Conservation (phyloP, 2,797 vertebrate species). For the Chaunax sp. region DNA sequence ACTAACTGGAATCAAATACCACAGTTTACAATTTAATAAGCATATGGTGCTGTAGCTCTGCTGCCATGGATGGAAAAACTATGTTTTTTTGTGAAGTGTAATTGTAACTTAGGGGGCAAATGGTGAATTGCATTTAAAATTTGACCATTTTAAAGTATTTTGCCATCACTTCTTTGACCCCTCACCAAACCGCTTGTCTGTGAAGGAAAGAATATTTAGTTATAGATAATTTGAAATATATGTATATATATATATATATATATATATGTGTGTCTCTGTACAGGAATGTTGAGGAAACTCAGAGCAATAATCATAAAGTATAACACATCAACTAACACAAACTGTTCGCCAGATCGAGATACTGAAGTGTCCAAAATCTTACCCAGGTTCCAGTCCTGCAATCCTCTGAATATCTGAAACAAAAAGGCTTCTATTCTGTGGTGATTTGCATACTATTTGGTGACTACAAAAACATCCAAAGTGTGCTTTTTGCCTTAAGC, state of each 20-base stretch:
- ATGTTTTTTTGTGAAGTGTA: no score
- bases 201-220: conserved; percentile 51
- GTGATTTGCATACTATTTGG: conserved; percentile 51
- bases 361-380: conserved; percentile 26
- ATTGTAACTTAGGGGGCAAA: background rate
- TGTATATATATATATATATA: conserved; percentile 1
- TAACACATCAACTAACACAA: conserved; percentile 20
- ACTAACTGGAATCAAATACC: background rate
- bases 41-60: no score
- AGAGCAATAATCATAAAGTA: conserved; percentile 22
- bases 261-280: conserved; percentile 15
- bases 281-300: conserved; percentile 21
- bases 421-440: conserved; percentile 43
- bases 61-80: no score
- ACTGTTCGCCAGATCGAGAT: background rate
- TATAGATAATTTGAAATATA: no score
- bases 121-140: conserved; percentile 18
- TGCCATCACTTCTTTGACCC: no score
- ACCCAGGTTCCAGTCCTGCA: conserved; percentile 13
- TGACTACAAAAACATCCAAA: conserved; percentile 61
- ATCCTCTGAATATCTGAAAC: conserved; percentile 38
- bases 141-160: no score
- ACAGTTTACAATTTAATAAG: no score
- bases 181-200: conserved; percentile 15
- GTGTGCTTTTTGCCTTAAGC: conserved; percentile 59